Percentiles rank a stretch among this genome's conserved stretches.
Evolutionary conservation across 2,113 vertebrate genomes (phyloP).

Genomic region (Electrona antarctica): DNA sequence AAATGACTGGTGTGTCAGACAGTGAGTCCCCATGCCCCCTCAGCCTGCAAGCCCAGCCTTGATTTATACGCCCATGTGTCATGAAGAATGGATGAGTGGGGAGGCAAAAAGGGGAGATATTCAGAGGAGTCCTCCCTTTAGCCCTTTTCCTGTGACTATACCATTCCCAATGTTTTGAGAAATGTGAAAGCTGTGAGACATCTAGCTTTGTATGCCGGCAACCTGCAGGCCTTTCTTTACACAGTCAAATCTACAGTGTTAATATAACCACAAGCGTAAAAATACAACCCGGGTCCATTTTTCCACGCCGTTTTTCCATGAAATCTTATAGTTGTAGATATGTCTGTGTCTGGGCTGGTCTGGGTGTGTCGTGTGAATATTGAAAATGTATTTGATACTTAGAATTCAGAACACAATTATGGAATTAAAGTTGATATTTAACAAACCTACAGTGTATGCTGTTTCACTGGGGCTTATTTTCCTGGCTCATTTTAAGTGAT

Average conservation of each 20-base stretch:
- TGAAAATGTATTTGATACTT: not conserved
- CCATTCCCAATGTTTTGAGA: not conserved
- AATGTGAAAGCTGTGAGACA: not conserved
- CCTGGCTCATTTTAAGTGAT: constrained; percentile 41
- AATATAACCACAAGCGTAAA: too few species aligned
- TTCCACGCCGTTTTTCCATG: not conserved
- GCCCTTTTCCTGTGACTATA: constrained; percentile 7
- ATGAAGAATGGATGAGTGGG: constrained; percentile 62
- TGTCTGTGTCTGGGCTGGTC: not conserved
- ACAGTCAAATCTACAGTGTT: too few species aligned
- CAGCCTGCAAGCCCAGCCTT: constrained; percentile 57
- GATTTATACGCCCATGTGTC: constrained; percentile 72
- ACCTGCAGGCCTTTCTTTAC: not conserved
- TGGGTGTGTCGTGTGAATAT: not conserved
- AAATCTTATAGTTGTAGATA: not conserved
- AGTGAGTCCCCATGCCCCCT: constrained; percentile 38
- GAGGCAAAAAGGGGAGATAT: constrained; percentile 45
- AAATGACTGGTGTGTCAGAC: constrained; percentile 14
- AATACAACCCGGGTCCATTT: too few species aligned
- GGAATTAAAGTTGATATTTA: not conserved
- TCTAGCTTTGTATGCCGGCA: not conserved
- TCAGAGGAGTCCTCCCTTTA: constrained; percentile 21
- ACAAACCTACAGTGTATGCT: not conserved
- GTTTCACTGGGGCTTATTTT: constrained; percentile 41
- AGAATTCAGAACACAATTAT: not conserved